phyloP scores from a whole-genome alignment of 2,888 invertebrate species.

The Thalpophila matura region DNA sequence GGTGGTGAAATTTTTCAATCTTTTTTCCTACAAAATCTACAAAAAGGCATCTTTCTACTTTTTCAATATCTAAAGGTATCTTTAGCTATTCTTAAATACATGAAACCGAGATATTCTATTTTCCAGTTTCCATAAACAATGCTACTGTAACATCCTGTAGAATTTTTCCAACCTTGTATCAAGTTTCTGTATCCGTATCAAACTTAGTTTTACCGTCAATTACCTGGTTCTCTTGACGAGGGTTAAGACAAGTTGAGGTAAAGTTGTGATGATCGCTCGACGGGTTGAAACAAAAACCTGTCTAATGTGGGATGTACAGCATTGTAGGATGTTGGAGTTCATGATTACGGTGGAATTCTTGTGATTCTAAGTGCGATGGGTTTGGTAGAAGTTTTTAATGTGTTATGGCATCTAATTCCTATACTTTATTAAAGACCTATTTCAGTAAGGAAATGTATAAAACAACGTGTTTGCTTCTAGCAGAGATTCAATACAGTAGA shows the following conservation, averaged over 20 bases:
- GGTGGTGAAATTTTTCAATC: too few relatives aligned
- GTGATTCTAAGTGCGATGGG: too few relatives aligned
- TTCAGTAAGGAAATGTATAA: too few relatives aligned
- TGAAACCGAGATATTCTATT: neutral
- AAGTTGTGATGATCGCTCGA: constrained; percentile 40
- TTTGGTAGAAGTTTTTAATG: too few relatives aligned
- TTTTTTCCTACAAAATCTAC: too few relatives aligned
- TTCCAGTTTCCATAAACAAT: neutral
- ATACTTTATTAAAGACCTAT: too few relatives aligned
- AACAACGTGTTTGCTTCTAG: too few relatives aligned
- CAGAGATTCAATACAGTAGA: too few relatives aligned
- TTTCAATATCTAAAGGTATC: neutral
- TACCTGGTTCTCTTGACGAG: constrained; percentile 36
- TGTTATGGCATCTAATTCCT: too few relatives aligned
- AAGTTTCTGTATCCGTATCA: constrained; percentile 10
- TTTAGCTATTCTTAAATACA: neutral
- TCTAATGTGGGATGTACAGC: neutral
- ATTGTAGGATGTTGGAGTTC: neutral
- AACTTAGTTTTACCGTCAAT: constrained; percentile 16
- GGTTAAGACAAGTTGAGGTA: constrained; percentile 34
- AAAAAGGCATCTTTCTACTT: too few relatives aligned
- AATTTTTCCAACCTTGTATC: neutral
- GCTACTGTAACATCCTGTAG: neutral
- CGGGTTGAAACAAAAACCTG: constrained; percentile 26
- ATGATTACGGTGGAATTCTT: neutral